A percentile compares a stretch with the other conserved stretches of the same genome.
phyloP scores from a whole-genome alignment of 2,888 invertebrate species.

The Callinectes sapidus region DNA sequence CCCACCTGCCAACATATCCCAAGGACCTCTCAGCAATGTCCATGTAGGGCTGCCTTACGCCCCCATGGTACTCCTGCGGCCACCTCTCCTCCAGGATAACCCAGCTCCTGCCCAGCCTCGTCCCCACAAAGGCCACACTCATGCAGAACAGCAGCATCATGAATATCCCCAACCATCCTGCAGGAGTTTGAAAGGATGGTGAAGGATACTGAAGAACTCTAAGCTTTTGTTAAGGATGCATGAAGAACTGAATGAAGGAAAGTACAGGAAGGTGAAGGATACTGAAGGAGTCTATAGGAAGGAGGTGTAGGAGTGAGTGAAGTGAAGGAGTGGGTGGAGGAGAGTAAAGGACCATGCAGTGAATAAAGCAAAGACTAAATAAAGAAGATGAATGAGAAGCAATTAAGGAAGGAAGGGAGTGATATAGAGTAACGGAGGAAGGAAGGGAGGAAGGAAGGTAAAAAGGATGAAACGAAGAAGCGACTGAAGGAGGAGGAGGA shows the following conservation, averaged over 20 bases:
- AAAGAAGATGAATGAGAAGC: background rate
- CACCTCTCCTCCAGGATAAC: conserved; percentile 82
- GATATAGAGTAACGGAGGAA: background rate
- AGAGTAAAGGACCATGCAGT: background rate
- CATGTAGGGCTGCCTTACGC: conserved; percentile 82
- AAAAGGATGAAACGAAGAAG: background rate
- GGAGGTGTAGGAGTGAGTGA: background rate
- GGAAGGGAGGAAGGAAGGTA: background rate
- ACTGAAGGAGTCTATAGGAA: background rate
- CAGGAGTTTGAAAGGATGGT: conserved; percentile 4
- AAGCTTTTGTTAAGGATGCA: background rate
- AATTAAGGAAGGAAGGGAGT: background rate
- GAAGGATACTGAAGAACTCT: background rate
- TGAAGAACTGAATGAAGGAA: no score
- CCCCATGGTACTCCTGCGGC: conserved; percentile 78
- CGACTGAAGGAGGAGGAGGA: background rate
- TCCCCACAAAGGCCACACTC: conserved; percentile 83
- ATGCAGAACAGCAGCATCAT: conserved; percentile 80
- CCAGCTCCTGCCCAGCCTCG: conserved; percentile 83
- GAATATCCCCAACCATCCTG: conserved; percentile 83
- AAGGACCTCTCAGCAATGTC: conserved; percentile 82
- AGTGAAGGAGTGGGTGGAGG: background rate
- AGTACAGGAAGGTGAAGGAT: background rate
- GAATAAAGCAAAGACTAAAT: background rate
- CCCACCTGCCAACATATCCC: conserved; percentile 81